Base-by-base conservation (phyloP, 2,888 invertebrate genomes). In the Scelioninae gen. 1 region DNA sequence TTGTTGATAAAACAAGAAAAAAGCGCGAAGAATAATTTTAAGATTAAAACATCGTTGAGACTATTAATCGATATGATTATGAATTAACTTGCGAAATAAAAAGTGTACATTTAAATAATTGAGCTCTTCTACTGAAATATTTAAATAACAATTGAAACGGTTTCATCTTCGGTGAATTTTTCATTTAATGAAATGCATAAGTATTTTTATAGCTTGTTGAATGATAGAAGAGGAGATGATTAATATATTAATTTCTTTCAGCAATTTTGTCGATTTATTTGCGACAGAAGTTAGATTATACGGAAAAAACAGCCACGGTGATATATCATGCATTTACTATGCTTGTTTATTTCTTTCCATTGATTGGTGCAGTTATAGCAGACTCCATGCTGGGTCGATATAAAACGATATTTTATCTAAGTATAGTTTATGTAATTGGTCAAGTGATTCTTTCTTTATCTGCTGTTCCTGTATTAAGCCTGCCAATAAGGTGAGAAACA, bases 211-310 rank as follows among this genome's bases (percentile, higher is more conserved):
- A 23, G 23, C 23, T 2, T 23, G 23, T 23, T 11, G 5, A 38
- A 38, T 4, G 11, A 38, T 29, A n/a, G 34, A 34, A 45, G 13
- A 49, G 23, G 6, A 45, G 3, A 47, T 10, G 10, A 62, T 47
- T 63, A 71, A 82, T 45, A 40, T 16, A 43, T 38, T 7, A 29
- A 38, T 74, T 82, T 86, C 87, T 94, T 94, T 53, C 93, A 99
- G 99, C 99, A n/a, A 96, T 99, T 87, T 94, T 99, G 87, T 96
- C 96, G 47, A 93, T 99, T 34, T 99, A 98, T 93, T 94, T 99
- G 68, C 95, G 95, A 13, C 95, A 96, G 85, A 96, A 96, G 89
- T 93, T 99, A 84, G 93, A 93, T 0, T 98, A 96, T 92, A 91
- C 93, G 15, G 95, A 96, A 87, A 94, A 96, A 86, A 94, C 94